These are phyloP conservation scores for Folsomia manolachei DNA, from an alignment of 2,888 invertebrate species.

Conservation along the genomic window DNA sequence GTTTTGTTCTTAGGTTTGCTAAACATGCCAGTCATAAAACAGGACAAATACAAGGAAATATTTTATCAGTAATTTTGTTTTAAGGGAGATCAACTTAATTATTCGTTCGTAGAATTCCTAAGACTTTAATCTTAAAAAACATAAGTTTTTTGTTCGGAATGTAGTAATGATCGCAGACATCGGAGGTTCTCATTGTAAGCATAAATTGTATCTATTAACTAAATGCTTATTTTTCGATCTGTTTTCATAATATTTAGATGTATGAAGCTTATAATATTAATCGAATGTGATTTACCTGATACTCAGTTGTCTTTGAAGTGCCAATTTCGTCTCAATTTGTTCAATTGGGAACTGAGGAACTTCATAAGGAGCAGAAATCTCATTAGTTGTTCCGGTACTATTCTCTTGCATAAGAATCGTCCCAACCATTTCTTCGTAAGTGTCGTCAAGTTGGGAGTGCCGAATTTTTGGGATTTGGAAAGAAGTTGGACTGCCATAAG, in stretches of 20 bases:
- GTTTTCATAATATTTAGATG: too few species aligned
- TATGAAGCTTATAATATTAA: too few species aligned
- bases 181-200: too few species aligned
- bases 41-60: conserved; percentile 11
- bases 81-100: too few species aligned
- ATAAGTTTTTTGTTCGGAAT: too few species aligned
- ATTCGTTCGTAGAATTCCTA: too few species aligned
- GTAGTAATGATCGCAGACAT: too few species aligned
- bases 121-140: too few species aligned
- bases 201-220: too few species aligned
- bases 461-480: conserved; percentile 51
- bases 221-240: too few species aligned
- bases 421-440: conserved; percentile 54
- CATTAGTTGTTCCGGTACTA: conserved; percentile 59
- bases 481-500: conserved; percentile 52
- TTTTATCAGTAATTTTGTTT: conserved; percentile 1
- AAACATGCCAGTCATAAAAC: conserved; percentile 25
- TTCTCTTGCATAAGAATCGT: conserved; percentile 53
- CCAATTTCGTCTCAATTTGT: conserved; percentile 88
- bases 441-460: conserved; percentile 51
- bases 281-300: conserved; percentile 79
- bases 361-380: conserved; percentile 93
- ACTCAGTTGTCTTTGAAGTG: conserved; percentile 82
- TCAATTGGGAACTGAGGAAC: conserved; percentile 98
- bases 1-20: conserved; percentile 51